Percentiles rank a stretch among this genome's conserved stretches.
phyloP scores from a whole-genome alignment of 92 coral and sea anemone species.

The Zoanthus solanderi region DNA sequence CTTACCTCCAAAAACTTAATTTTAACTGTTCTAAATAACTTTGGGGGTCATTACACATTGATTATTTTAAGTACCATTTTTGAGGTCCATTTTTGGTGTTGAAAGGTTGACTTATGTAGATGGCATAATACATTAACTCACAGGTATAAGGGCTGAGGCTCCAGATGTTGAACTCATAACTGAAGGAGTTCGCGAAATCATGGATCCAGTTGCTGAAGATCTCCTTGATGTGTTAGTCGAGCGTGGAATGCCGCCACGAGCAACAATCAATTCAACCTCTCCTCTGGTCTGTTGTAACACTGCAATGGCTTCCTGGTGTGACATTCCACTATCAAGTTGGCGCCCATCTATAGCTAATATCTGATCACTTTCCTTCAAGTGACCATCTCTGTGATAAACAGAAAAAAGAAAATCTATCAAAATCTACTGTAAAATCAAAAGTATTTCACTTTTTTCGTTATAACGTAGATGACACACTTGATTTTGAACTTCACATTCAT shows the following conservation, averaged over 20 bases:
- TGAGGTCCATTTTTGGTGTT: too few species aligned
- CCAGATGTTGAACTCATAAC: constrained; percentile 88
- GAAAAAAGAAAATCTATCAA: too few species aligned
- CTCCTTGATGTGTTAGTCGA: constrained; percentile 84
- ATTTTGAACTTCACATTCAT: not conserved
- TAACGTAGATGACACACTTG: not conserved
- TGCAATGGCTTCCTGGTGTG: constrained; percentile 98
- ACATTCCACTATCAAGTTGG: constrained; percentile 88
- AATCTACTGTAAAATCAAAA: too few species aligned
- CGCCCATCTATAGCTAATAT: constrained; percentile 94
- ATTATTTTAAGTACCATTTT: too few species aligned
- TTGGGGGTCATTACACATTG: too few species aligned
- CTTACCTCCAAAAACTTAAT: too few species aligned
- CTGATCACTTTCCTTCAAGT: constrained; percentile 96
- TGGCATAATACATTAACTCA: constrained; percentile 30
- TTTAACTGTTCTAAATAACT: too few species aligned
- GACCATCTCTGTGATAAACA: constrained; percentile 77
- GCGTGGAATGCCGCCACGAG: constrained; percentile 93
- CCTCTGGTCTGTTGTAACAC: constrained; percentile 94
- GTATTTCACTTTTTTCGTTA: too few species aligned
- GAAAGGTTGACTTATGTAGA: too few species aligned
- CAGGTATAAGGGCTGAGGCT: constrained; percentile 80
- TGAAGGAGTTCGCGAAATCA: constrained; percentile 92
- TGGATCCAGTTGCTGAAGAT: constrained; percentile 90
- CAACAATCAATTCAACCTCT: constrained; percentile 92